phyloP scores from a whole-genome alignment of 2,888 invertebrate species.

The Capitulum mitella region DNA sequence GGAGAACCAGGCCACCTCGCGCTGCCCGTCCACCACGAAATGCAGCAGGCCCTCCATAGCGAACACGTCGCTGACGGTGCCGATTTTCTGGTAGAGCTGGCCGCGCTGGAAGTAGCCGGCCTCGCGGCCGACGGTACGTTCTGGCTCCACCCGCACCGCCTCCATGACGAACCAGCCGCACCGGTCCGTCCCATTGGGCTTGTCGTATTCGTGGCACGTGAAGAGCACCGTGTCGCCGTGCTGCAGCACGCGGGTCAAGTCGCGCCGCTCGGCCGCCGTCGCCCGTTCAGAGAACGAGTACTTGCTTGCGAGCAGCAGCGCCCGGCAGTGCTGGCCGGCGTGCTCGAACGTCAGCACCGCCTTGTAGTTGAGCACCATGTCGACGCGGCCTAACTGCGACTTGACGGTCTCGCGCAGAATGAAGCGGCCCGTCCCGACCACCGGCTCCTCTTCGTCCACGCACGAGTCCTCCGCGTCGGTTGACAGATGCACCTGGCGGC shows the following conservation, averaged over 20 bases:
- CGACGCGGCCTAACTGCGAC: background rate
- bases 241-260: slow-evolving; percentile 10
- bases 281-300: background rate
- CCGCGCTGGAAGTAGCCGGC: slow-evolving; percentile 7
- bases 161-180: slow-evolving; percentile 19
- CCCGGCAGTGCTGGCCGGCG: background rate
- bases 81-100: background rate
- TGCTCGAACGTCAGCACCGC: slow-evolving; percentile 21
- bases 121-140: background rate
- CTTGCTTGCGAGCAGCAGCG: slow-evolving; percentile 10
- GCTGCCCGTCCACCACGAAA: background rate
- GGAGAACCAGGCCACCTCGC: background rate
- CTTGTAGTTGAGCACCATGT: background rate
- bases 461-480: background rate
- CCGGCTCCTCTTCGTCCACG: background rate
- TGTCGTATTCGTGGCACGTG: slow-evolving; percentile 21
- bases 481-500: background rate
- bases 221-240: slow-evolving; percentile 1
- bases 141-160: background rate
- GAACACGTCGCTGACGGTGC: background rate
- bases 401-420: background rate
- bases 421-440: background rate
- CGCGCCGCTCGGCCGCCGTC: background rate
- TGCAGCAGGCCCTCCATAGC: background rate
- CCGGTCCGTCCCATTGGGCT: background rate